A percentile compares a stretch with the other conserved stretches of the same genome.
Evolutionary conservation across 2,888 invertebrate genomes (phyloP).

Genomic region (Yponomeuta cagnagella): DNA sequence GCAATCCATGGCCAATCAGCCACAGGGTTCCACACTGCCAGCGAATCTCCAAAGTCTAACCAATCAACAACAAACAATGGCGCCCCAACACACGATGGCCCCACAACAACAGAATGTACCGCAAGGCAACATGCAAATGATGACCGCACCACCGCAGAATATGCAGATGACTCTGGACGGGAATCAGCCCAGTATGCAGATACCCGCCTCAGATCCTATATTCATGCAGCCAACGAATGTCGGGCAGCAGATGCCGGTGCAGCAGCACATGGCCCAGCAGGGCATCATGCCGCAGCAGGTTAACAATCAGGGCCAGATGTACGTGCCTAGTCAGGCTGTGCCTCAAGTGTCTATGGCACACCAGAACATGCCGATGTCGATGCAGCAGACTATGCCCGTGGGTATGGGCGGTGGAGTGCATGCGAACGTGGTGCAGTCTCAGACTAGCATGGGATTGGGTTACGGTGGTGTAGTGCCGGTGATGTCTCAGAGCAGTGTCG

Average conservation of each 20-base stretch:
- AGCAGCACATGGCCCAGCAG: constrained; percentile 65
- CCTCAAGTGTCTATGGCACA: constrained; percentile 62
- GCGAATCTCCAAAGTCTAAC: constrained; percentile 73
- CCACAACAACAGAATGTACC: constrained; percentile 74
- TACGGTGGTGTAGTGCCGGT: constrained; percentile 66
- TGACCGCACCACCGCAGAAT: constrained; percentile 69
- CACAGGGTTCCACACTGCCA: constrained; percentile 78
- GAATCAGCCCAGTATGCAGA: constrained; percentile 74
- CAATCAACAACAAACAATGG: constrained; percentile 62
- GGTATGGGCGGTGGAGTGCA: constrained; percentile 64
- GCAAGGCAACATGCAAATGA: constrained; percentile 76
- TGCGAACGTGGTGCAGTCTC: constrained; percentile 67
- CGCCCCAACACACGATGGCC: constrained; percentile 46
- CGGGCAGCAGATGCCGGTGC: constrained; percentile 60
- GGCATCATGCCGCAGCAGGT: constrained; percentile 61
- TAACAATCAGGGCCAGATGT: constrained; percentile 66
- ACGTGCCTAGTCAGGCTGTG: constrained; percentile 58
- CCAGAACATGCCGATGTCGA: constrained; percentile 72
- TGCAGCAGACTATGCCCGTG: constrained; percentile 67
- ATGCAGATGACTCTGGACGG: constrained; percentile 74
- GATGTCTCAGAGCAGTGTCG: constrained; percentile 70
- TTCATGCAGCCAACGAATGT: constrained; percentile 66
- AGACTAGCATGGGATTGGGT: constrained; percentile 64
- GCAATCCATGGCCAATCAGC: constrained; percentile 63
- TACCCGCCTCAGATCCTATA: constrained; percentile 71